These are phyloP conservation scores for Hydriomena furcata DNA, from an alignment of 2,888 invertebrate species.

Conservation along the genomic window DNA sequence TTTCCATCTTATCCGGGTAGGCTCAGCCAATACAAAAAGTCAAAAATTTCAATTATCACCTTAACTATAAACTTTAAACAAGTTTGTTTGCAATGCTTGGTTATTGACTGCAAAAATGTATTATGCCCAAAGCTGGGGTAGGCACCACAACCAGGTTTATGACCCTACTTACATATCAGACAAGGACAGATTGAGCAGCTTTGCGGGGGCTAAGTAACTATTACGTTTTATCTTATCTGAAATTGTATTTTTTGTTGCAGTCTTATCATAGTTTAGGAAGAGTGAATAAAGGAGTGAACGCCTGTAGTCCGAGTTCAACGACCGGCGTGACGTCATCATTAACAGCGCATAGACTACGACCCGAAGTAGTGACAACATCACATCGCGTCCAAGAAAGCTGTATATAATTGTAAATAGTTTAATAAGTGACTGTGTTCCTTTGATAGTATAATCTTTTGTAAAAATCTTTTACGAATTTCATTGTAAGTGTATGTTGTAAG, in stretches of 20 bases:
- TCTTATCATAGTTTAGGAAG: constrained; percentile 91
- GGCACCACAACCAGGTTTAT: too few species aligned
- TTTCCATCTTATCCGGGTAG: too few species aligned
- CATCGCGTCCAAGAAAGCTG: constrained; percentile 95
- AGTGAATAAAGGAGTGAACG: constrained; percentile 86
- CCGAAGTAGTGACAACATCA: constrained; percentile 93
- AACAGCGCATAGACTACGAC: constrained; percentile 91
- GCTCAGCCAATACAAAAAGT: too few species aligned
- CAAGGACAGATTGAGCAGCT: not conserved
- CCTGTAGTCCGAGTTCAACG: constrained; percentile 78
- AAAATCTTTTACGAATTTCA: constrained; percentile 47
- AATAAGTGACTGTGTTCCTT: constrained; percentile 63
- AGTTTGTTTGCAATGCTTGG: too few species aligned
- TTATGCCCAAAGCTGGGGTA: too few species aligned
- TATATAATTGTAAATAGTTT: constrained; percentile 82
- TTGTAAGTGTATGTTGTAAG: constrained; percentile 40
- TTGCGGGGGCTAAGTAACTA: too few species aligned
- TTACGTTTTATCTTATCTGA: not conserved
- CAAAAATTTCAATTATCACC: too few species aligned
- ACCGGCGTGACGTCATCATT: constrained; percentile 88
- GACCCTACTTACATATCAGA: too few species aligned
- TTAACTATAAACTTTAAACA: too few species aligned
- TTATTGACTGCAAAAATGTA: too few species aligned
- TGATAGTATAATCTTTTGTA: constrained; percentile 50
- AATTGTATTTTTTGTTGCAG: constrained; percentile 77